Evolutionary conservation across 2,888 invertebrate species (phyloP), one percentile per base, ranked within the genome.

Genomic region (Erebia aethiops): DNA sequence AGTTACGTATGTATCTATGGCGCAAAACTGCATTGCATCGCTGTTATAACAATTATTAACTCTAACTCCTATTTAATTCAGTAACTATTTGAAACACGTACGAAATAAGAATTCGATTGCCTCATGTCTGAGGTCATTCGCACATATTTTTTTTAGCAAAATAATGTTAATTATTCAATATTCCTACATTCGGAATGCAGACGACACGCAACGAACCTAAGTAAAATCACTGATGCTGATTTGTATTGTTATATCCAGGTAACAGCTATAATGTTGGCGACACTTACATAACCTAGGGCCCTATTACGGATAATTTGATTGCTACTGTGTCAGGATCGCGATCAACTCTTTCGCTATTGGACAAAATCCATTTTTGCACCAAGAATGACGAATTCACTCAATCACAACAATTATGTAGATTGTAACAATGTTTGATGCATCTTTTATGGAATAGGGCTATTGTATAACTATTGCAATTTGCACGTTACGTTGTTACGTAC

Each of bases 151-250:
- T 49, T 62, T 62, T 3, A 21, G 62, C 62, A 62, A 62, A 21
- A 13, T n/a, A 49, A 62, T 21, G 11, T 62, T 62, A 21, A 49
- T 14, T 62, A 21, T 62, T 62, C 62, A 62, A 61, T 62, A 49
- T 49, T 62, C 62, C 62, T 21, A 3, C 13, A 11, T 18, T 46
- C 46, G 43, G 49, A 18, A 43, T 26, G 13, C 46, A 49, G 21
- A 21, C 13, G 14, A 49, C 62, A 62, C 49, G 62, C 62, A 16
- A 21, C 21, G 14, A 14, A 43, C 11, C 10, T 46, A 18, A 9
- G 46, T 62, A 49, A 62, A 62, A 62, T 49, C 62, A 49, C 62
- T 62, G 21, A 21, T 49, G 26, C 62, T 62, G 21, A 21, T 49
- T 62, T 49, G 62, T 61, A 61, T 61, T 61, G 18, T 46, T 14